A percentile compares a stretch with the other conserved stretches of the same genome.
phyloP scores from a whole-genome alignment of 2,888 invertebrate species.

The Cosmia pyralina region DNA sequence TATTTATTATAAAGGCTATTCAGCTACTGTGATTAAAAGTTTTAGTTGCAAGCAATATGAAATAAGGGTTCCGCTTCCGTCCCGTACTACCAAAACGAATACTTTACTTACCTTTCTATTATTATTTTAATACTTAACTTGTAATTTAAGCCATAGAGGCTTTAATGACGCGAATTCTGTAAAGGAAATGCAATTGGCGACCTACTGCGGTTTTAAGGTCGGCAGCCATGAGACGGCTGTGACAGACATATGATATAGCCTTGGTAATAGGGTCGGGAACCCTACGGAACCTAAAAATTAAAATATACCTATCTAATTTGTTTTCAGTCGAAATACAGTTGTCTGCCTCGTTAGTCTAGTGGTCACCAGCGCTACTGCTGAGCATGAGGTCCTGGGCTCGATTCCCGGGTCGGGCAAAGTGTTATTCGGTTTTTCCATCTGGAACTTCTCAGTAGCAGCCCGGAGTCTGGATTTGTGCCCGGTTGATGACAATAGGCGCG shows the following conservation, averaged over 20 bases:
- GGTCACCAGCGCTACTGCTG: not conserved
- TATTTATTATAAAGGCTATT: too few relatives aligned
- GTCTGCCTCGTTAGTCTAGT: not conserved
- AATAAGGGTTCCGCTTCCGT: not conserved
- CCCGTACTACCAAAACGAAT: too few relatives aligned
- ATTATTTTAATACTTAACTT: too few relatives aligned
- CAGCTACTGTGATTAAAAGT: not conserved
- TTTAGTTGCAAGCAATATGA: not conserved
- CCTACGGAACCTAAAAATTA: not conserved
- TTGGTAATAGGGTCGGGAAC: not conserved
- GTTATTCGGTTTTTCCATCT: not conserved
- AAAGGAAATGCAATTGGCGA: too few relatives aligned
- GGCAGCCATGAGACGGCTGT: too few relatives aligned
- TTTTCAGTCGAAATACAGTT: not conserved
- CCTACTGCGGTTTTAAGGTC: too few relatives aligned
- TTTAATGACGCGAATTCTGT: too few relatives aligned
- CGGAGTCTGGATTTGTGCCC: not conserved
- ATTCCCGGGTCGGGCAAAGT: too few relatives aligned
- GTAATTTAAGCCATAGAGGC: too few relatives aligned
- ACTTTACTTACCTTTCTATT: too few relatives aligned
- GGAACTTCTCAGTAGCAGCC: not conserved
- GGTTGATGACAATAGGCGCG: too few relatives aligned
- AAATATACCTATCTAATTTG: not conserved
- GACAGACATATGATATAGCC: too few relatives aligned
- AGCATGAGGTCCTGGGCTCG: not conserved